These are phyloP conservation scores for Thera obeliscata DNA, from an alignment of 2,888 invertebrate species.

Conservation along the genomic window DNA sequence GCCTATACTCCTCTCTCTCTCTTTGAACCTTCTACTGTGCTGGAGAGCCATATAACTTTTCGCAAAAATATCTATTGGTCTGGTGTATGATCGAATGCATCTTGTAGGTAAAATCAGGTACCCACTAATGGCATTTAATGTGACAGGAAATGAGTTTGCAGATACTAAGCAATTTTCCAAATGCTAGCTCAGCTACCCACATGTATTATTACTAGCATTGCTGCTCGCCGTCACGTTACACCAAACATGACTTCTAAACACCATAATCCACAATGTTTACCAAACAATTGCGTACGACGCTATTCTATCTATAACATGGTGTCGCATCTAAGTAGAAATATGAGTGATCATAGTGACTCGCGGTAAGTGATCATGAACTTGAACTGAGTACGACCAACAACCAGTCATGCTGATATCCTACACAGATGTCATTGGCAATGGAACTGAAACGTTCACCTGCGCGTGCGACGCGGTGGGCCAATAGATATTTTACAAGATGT, in stretches of 20 bases:
- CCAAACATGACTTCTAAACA: slow-evolving; percentile 19
- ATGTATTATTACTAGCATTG: slow-evolving; percentile 5
- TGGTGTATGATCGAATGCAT: too few species aligned
- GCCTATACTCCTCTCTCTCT: too few species aligned
- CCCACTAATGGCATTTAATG: background rate
- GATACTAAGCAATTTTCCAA: slow-evolving; percentile 4
- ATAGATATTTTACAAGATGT: background rate
- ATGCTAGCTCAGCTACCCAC: background rate
- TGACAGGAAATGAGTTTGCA: slow-evolving; percentile 15
- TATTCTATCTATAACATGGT: background rate
- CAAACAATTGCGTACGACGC: slow-evolving; percentile 2
- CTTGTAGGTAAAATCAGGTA: too few species aligned
- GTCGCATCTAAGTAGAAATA: background rate
- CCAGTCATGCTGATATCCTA: slow-evolving; percentile 10
- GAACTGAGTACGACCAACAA: slow-evolving; percentile 4
- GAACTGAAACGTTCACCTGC: background rate
- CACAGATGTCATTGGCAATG: slow-evolving; percentile 17
- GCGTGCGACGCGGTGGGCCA: background rate
- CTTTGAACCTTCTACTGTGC: too few species aligned
- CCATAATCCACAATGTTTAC: slow-evolving; percentile 19
- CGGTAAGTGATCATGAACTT: slow-evolving; percentile 19
- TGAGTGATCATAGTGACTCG: background rate
- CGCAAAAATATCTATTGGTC: too few species aligned
- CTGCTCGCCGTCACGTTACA: slow-evolving; percentile 16
- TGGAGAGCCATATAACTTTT: too few species aligned